Percentiles rank a stretch among this genome's conserved stretches.
phyloP scores from a whole-genome alignment of 2,797 vertebrate species.

The Serranus cabrilla region DNA sequence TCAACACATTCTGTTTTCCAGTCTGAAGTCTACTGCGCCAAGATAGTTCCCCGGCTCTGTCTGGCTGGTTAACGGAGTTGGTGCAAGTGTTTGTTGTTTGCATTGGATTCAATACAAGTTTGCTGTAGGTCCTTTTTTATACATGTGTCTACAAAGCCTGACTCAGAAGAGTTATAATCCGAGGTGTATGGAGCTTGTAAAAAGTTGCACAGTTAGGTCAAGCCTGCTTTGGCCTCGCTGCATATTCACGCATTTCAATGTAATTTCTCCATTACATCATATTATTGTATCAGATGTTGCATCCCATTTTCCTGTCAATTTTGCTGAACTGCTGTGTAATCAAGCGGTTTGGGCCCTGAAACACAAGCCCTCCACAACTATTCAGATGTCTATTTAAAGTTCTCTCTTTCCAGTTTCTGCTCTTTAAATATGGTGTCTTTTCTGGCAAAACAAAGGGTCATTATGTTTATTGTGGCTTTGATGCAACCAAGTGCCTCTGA shows the following conservation, averaged over 20 bases:
- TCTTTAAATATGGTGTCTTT: conserved; percentile 47
- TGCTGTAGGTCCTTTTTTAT: conserved; percentile 14
- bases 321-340: conserved; percentile 53
- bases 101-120: neutral
- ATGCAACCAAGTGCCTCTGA: conserved; percentile 47
- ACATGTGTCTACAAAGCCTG: neutral
- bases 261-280: conserved; percentile 31
- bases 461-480: conserved; percentile 66
- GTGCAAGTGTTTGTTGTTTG: conserved; percentile 30
- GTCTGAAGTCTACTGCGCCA: conserved; percentile 50
- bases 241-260: conserved; percentile 7
- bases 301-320: conserved; percentile 49
- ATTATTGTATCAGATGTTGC: conserved; percentile 53
- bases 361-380: conserved; percentile 44
- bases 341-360: conserved; percentile 44
- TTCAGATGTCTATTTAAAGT: conserved; percentile 63
- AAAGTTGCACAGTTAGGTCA: neutral
- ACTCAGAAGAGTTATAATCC: conserved; percentile 12
- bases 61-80: conserved; percentile 29
- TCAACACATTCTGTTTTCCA: conserved; percentile 73
- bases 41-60: conserved; percentile 31
- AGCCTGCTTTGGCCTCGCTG: neutral
- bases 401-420: conserved; percentile 42
- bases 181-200: neutral
- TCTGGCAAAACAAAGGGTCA: conserved; percentile 61